Base-by-base conservation (phyloP, 2,113 vertebrate species). In the Lamprotornis superbus region DNA sequence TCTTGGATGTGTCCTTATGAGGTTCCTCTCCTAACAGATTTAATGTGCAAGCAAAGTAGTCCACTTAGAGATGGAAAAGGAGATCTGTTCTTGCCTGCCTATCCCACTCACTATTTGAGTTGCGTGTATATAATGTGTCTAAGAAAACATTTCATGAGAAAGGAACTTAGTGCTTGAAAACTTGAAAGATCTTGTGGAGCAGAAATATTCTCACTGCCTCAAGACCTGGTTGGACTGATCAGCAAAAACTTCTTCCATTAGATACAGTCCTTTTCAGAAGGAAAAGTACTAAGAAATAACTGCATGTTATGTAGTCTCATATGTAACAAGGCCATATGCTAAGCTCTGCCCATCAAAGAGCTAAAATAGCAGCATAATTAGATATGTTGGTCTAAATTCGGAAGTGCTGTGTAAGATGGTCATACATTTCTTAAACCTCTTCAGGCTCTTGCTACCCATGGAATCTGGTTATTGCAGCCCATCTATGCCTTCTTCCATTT, bases 311-410 rank as follows among this genome's bases (percentile, higher is more conserved):
- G 11, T 68, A 75, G 65, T 39, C 82, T 91, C 1, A 1, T 4
- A 18, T 63, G 24, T 71, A 84, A 64, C 25, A 67, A 60, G n/a
- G 27, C n/a, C n/a, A 49, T 7, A 4, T 85, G 33, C n/a, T 83
- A 40, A 88, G 49, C 20, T 78, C 18, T 75, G 40, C 40, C n/a
- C 10, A 15, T 49, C 87, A 76, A 56, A 95, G 59, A 74, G 46
- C 73, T 95, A 67, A 94, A 93, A 60, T 47, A 88, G 73, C 59
- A 63, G 47, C 80, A 69, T 87, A 55, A 65, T 73, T 91, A 87
- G 76, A 84, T 94, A 75, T 14, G 35, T 73, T 92, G 71, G 15
- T 88, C 83, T 96, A 91, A 95, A 93, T 93, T 89, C 74, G n/a
- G 86, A 94, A 90, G 44, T 93, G 90, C 74, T 94, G 50, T 90